A percentile compares a stretch with the other conserved stretches of the same genome.
Conservation (phyloP, 64 coral and sea anemone genomes). For the Dendronephthya gigantea region DNA sequence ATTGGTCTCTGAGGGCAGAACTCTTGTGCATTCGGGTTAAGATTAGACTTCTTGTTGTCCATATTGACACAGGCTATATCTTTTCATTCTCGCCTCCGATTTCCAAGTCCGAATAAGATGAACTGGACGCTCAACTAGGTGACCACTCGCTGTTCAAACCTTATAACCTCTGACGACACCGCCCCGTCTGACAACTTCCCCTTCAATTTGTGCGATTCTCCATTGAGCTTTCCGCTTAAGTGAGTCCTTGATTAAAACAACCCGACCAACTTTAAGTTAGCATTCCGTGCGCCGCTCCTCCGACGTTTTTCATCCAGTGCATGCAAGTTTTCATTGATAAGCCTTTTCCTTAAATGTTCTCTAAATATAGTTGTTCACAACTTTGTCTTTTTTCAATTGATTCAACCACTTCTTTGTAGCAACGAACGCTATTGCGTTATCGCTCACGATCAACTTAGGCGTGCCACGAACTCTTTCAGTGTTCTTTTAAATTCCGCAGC, state of each 20-base stretch:
- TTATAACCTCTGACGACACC: neutral
- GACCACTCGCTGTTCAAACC: neutral
- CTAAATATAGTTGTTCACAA: neutral
- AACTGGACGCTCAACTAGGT: neutral
- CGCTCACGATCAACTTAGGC: neutral
- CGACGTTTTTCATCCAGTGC: neutral
- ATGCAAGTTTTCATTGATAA: neutral
- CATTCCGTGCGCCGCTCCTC: neutral
- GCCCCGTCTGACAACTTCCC: neutral
- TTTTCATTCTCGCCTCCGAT: neutral
- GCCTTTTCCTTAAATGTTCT: neutral
- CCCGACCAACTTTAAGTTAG: neutral
- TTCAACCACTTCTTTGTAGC: neutral
- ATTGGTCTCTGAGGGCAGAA: neutral
- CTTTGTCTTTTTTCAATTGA: neutral
- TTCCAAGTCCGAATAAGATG: neutral
- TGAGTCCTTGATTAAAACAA: neutral
- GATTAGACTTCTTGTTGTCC: neutral
- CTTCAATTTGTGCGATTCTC: neutral
- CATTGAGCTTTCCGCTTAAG: neutral
- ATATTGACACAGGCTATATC: too few species aligned
- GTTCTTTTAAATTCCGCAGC: neutral
- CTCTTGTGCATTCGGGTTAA: neutral
- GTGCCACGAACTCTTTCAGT: neutral
- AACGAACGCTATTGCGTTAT: neutral